Conservation (phyloP, 2,113 vertebrate species). For the Lutjanus erythropterus region DNA sequence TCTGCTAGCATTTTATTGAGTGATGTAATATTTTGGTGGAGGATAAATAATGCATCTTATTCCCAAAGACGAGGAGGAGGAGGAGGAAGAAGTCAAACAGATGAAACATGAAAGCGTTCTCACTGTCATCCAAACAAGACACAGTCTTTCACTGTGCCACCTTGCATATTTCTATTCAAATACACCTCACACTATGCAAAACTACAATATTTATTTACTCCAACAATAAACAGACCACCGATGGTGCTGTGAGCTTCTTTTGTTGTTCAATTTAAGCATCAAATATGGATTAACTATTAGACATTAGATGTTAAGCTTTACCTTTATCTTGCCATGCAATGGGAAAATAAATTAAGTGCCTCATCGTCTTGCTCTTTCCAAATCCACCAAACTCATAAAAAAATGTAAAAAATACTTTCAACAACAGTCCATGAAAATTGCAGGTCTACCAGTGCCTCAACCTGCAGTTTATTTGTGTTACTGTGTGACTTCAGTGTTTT, state of each 20-base stretch:
- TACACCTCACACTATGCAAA: conserved; percentile 13
- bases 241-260: not conserved
- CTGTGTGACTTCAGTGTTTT: too few relatives aligned
- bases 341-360: too few relatives aligned
- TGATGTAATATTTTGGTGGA: conserved; percentile 66
- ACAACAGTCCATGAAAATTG: too few relatives aligned
- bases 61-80: conserved; percentile 11
- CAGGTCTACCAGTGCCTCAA: too few relatives aligned
- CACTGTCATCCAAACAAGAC: conserved; percentile 24
- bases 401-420: too few relatives aligned
- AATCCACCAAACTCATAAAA: too few relatives aligned
- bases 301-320: conserved; percentile 27
- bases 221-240: not conserved
- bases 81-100: conserved; percentile 22
- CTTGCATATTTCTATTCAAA: conserved; percentile 15
- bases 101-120: conserved; percentile 37
- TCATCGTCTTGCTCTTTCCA: too few relatives aligned
- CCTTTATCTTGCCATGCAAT: too few relatives aligned
- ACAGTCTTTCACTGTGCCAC: conserved; percentile 16
- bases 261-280: conserved; percentile 7
- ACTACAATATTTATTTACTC: not conserved
- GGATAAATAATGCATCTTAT: conserved; percentile 67
- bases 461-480: too few relatives aligned
- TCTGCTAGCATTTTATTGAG: conserved; percentile 57
- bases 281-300: not conserved